Percentiles rank a stretch among this genome's conserved stretches.
Conservation (phyloP, 1,140 invertebrate species). For the Nixonia krombeini region DNA sequence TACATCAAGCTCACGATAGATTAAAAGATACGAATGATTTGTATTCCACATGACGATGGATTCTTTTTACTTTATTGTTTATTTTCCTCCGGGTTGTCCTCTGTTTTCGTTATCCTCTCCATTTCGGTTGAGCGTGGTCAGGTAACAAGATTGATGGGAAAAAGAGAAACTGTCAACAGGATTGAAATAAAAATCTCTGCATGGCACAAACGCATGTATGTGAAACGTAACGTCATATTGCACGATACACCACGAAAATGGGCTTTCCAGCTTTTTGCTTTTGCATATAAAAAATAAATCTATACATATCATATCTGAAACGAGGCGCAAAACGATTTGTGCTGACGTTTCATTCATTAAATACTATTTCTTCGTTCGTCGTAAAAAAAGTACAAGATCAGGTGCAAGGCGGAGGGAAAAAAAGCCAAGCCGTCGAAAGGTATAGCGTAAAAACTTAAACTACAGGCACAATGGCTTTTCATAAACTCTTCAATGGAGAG, state of each 20-base stretch:
- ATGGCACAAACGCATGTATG: constrained; percentile 30
- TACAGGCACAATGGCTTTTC: constrained; percentile 56
- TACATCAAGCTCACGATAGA: constrained; percentile 37
- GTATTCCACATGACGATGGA: constrained; percentile 27
- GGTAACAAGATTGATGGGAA: constrained; percentile 42
- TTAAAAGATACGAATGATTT: constrained; percentile 49
- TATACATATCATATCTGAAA: too few relatives aligned
- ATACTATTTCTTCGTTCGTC: too few relatives aligned
- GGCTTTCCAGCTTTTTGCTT: too few relatives aligned
- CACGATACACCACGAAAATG: constrained; percentile 33
- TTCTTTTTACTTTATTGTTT: constrained; percentile 12
- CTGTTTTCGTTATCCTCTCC: neutral
- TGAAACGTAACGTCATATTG: constrained; percentile 41
- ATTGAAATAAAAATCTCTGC: constrained; percentile 40
- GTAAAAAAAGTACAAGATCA: too few relatives aligned
- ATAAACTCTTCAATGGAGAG: constrained; percentile 25
- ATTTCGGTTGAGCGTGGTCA: constrained; percentile 30
- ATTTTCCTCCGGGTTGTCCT: constrained; percentile 11
- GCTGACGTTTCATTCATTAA: too few relatives aligned
- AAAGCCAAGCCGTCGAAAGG: neutral
- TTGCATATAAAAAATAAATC: too few relatives aligned
- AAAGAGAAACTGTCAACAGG: constrained; percentile 40
- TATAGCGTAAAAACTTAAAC: constrained; percentile 52
- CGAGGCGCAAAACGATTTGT: too few relatives aligned
- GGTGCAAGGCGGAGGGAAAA: neutral